phyloP scores from a whole-genome alignment of 1,140 invertebrate genomes.

The Ceratina australensis region DNA sequence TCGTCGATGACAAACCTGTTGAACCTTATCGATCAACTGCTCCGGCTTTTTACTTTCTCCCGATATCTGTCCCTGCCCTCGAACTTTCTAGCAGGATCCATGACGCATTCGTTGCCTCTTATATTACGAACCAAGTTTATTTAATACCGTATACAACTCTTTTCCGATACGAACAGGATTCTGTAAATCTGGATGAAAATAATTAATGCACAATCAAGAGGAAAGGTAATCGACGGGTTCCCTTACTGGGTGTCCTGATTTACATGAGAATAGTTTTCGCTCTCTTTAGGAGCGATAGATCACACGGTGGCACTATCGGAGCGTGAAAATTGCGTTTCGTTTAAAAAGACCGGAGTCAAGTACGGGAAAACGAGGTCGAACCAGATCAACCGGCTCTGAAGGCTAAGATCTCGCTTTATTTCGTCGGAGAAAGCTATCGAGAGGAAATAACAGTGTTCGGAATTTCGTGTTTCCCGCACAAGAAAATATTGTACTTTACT shows the following conservation, averaged over 20 bases:
- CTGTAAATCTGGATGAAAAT: no score
- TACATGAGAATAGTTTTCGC: slow-evolving; percentile 22
- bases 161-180: no score
- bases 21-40: slow-evolving; percentile 22
- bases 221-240: background rate
- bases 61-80: background rate
- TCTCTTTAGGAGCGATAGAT: slow-evolving; percentile 23
- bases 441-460: no score
- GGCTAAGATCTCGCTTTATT: slow-evolving; percentile 21
- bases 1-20: slow-evolving; percentile 3
- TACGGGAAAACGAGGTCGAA: slow-evolving; percentile 20
- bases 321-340: slow-evolving; percentile 36
- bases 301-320: slow-evolving; percentile 21
- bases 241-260: background rate
- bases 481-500: no score
- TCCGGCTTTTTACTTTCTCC: slow-evolving; percentile 25
- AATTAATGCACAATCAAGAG: no score
- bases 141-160: no score
- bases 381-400: slow-evolving; percentile 32
- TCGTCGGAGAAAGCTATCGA: slow-evolving; percentile 26
- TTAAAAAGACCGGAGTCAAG: slow-evolving; percentile 11
- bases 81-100: slow-evolving; percentile 16
- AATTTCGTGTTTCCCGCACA: no score
- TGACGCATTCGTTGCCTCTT: background rate
- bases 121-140: background rate